These are phyloP conservation scores for Meriones unguiculatus DNA, from an alignment of 2,113 vertebrate genomes.

Conservation along the genomic window DNA sequence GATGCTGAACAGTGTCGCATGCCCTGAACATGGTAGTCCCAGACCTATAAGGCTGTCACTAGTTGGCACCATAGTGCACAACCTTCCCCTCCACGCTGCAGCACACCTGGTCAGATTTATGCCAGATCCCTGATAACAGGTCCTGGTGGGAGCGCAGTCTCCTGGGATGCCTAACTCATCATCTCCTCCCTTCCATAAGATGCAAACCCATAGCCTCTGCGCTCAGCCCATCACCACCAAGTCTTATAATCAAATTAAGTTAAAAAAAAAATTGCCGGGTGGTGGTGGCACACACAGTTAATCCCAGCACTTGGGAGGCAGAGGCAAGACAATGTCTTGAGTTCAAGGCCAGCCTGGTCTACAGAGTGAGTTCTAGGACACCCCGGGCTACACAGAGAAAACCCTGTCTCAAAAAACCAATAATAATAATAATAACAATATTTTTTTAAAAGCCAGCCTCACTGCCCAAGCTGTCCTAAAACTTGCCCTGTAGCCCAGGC, in stretches of 20 bases:
- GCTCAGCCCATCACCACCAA: neutral
- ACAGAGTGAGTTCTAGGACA: no score
- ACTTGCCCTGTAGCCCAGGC: neutral
- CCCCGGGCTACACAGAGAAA: neutral
- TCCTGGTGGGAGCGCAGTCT: conserved; percentile 45
- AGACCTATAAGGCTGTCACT: neutral
- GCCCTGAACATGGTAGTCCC: neutral
- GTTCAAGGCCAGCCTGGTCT: no score
- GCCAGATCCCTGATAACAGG: conserved; percentile 50
- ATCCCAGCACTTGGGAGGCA: no score
- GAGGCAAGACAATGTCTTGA: no score
- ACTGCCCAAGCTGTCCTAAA: neutral
- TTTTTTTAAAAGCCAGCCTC: neutral
- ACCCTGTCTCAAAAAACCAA: neutral
- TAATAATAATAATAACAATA: neutral
- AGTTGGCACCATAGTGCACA: neutral
- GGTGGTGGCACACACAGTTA: neutral
- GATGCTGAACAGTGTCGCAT: neutral
- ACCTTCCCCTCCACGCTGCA: neutral
- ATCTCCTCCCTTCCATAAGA: conserved; percentile 25
- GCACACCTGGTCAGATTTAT: neutral
- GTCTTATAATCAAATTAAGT: neutral
- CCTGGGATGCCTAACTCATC: conserved; percentile 50
- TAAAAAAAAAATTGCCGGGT: neutral
- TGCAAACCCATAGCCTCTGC: conserved; percentile 50